A percentile compares a stretch with the other conserved stretches of the same genome.
phyloP scores from a whole-genome alignment of 1,140 invertebrate species.

The Maniola jurtina region DNA sequence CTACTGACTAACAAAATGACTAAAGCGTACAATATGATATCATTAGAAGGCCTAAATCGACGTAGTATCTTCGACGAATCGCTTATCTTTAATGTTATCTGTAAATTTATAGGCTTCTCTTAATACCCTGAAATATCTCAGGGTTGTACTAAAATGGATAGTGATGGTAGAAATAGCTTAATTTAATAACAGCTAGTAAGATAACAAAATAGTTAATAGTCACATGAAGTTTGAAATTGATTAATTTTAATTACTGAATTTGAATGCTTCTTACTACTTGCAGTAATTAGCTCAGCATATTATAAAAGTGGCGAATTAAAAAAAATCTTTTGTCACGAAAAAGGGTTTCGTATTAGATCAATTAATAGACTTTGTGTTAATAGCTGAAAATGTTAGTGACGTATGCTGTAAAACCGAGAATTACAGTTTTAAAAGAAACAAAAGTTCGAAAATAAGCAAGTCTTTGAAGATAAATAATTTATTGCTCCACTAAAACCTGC shows the following conservation, averaged over 20 bases:
- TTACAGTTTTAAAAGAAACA: slow-evolving; percentile 62
- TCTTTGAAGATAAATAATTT: slow-evolving; percentile 78
- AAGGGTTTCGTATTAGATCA: background rate
- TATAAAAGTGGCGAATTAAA: too few species aligned
- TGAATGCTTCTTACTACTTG: background rate
- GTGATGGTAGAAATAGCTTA: background rate
- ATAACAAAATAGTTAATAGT: background rate
- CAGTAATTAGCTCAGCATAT: background rate
- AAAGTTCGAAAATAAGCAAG: slow-evolving; percentile 73
- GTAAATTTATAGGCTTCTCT: slow-evolving; percentile 44
- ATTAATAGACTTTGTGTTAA: background rate
- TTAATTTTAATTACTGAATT: too few species aligned
- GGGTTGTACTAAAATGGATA: too few species aligned
- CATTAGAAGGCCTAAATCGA: slow-evolving; percentile 51
- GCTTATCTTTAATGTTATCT: slow-evolving; percentile 50
- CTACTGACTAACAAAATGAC: slow-evolving; percentile 51
- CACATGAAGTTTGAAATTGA: background rate
- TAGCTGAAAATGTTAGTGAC: slow-evolving; percentile 53
- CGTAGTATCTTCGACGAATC: slow-evolving; percentile 50
- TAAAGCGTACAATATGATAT: slow-evolving; percentile 53
- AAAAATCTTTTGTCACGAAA: background rate
- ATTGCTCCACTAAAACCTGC: slow-evolving; percentile 72
- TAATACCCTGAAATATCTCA: slow-evolving; percentile 46
- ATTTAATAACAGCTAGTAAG: background rate
- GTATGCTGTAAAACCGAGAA: slow-evolving; percentile 57